Base-by-base conservation (phyloP, 2,888 invertebrate genomes). In the Catotricha subobsoleta region DNA sequence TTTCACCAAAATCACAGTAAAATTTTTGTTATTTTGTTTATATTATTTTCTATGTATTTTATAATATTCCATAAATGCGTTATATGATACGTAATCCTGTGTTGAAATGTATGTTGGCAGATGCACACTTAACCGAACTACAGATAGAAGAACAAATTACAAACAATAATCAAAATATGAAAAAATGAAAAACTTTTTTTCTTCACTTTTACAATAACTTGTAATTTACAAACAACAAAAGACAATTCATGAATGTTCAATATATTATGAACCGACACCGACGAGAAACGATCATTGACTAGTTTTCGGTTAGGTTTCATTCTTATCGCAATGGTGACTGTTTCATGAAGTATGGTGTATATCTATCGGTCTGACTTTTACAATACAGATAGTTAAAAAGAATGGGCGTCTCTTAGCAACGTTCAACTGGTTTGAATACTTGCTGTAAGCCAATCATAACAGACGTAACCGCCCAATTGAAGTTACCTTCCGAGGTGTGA, bases 381-480 rank as follows among this genome's bases (percentile, higher is more conserved):
- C 18, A 8, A 25, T 20, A 38, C 16, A 38, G 25, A 35, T 7
- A 37, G 20, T 13, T 23, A 9, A 25, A 20, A 23, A 37, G 15
- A 38, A 27, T 15, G 28, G 27, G 28, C 16, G 28, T 38, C 16
- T 25, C 38, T 28, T 28, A 19, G 25, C 60, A 58, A 53, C 48
- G 46, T 45, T 45, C 49, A 51, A 59, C 54, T 59, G 53, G 56
- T 54, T 54, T 48, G 30, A 35, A 27, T 28, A 41, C 34, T 23
- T 12, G 25, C 13, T 21, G 15, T 30, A 23, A 41, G 38, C 46
- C 46, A 46, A 46, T 53, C 50, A 27, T 39, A 34, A 34, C 46
- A 48, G 48, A 48, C 48, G 34, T 34, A 13, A n/a, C 49, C 53
- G 53, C 52, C 53, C 50, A 34, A 20, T 34, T 34, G 19, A 18